phyloP scores from a whole-genome alignment of 2,888 invertebrate species.

The Eulithis testata region DNA sequence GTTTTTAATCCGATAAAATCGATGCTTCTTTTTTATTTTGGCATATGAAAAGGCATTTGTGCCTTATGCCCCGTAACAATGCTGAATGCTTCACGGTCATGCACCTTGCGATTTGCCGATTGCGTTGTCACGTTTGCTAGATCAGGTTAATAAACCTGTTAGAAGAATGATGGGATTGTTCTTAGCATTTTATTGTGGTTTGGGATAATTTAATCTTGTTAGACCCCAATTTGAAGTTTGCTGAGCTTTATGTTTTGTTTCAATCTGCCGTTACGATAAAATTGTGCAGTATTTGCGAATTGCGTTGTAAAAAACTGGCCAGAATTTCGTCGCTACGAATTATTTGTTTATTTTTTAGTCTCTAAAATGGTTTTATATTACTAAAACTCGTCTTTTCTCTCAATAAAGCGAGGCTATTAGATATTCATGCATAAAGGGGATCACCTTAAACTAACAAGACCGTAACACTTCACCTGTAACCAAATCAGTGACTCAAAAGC shows the following conservation, averaged over 20 bases:
- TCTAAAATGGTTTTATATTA: too few species aligned
- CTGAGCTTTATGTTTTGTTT: conserved; percentile 16
- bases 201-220: conserved; percentile 36
- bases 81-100: conserved; percentile 71
- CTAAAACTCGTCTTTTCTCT: too few species aligned
- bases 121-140: conserved; percentile 68
- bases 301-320: too few species aligned
- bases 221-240: conserved; percentile 20
- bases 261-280: conserved; percentile 13
- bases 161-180: conserved; percentile 53
- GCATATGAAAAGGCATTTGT: conserved; percentile 61
- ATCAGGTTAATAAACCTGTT: conserved; percentile 72
- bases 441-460: conserved; percentile 28
- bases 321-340: too few species aligned
- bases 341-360: too few species aligned
- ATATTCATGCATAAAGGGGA: too few species aligned
- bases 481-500: conserved; percentile 12
- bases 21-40: conserved; percentile 35
- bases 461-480: conserved; percentile 11
- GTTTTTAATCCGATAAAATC: conserved; percentile 30
- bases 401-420: too few species aligned
- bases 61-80: conserved; percentile 63
- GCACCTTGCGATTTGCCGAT: conserved; percentile 70
- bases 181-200: conserved; percentile 50
- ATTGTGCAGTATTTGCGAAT: conserved; percentile 10